Base-by-base conservation (phyloP, 2,888 invertebrate species). In the Eudemis profundana region DNA sequence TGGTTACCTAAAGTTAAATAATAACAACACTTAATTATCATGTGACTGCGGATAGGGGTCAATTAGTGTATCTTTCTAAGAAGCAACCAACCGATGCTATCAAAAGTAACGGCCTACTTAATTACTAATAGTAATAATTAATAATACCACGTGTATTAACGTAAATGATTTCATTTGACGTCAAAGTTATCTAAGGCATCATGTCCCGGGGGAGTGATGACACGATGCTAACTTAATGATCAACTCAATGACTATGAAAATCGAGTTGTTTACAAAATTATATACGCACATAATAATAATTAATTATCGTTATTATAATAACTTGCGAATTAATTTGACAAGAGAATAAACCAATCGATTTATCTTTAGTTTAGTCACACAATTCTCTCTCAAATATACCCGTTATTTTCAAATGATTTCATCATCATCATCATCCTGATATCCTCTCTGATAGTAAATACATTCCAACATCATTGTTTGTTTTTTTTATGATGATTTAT, bases 191-290 rank as follows among this genome's bases (percentile, higher is more conserved):
- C 56, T 42, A 44, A 40, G n/a, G 40, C n/a, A 27, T 27, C 54
- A 66, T 66, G 61, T 53, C 49, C 47, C 42, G 21, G 27, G 38
- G 38, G 46, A 51, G 51, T 65, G 64, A 65, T 59, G 51, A 38
- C 44, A 59, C 51, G 36, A 44, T 50, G 50, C 19, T 5, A 42
- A 23, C 23, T 17, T 57, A 50, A 36, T 50, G 57, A 49, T 50
- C 56, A 46, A 60, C 38, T 53, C 12, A 17, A 12, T 19, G 23
- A 42, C 23, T 8, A 7, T 27, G n/a, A 4, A 42, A 19, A 29
- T 12, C 40, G 17, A 33, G 33, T 33, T 56, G 56, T 56, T 54
- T 29, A 44, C 29, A 29, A 19, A 29, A 3, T 8, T 14, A 19
- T 12, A 7, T 15, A 4, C 12, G n/a, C 8, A 15, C 17, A 29